Evolutionary conservation across 2,888 invertebrate species (phyloP).

Genomic region (Stratiomys singularior): DNA sequence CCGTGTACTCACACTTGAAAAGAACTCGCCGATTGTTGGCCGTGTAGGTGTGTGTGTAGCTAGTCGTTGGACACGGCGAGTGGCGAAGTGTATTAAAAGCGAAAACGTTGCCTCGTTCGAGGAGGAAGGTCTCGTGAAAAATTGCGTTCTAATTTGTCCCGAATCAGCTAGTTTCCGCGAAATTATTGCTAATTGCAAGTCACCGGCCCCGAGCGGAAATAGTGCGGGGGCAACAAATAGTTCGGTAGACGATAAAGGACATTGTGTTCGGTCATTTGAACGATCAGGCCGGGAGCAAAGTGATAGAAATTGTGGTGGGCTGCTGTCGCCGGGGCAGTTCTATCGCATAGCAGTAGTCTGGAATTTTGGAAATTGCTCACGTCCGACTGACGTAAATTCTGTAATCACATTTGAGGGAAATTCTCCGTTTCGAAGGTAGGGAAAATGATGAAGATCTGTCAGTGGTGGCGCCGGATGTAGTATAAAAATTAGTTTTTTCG

Average conservation of each 20-base stretch:
- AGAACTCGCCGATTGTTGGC: background rate
- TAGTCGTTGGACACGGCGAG: slow-evolving; percentile 44
- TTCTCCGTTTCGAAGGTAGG: slow-evolving; percentile 19
- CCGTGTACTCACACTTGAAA: slow-evolving; percentile 13
- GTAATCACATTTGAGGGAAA: slow-evolving; percentile 9
- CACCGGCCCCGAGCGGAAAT: background rate
- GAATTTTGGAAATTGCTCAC: slow-evolving; percentile 20
- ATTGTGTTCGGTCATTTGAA: slow-evolving; percentile 24
- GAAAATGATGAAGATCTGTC: background rate
- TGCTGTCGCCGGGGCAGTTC: slow-evolving; percentile 17
- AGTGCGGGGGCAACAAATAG: background rate
- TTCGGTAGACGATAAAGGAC: background rate
- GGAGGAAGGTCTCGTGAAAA: slow-evolving; percentile 47
- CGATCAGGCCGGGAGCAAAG: slow-evolving; percentile 19
- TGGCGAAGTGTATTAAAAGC: slow-evolving; percentile 46
- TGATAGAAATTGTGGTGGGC: slow-evolving; percentile 8
- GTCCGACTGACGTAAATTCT: slow-evolving; percentile 18
- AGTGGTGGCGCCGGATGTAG: background rate
- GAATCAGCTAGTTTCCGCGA: slow-evolving; percentile 20
- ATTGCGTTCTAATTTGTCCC: slow-evolving; percentile 50
- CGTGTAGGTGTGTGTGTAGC: slow-evolving; percentile 23
- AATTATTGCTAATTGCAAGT: background rate
- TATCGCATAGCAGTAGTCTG: slow-evolving; percentile 25
- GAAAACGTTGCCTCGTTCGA: slow-evolving; percentile 44
- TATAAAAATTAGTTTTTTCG: background rate